These are phyloP conservation scores for Anastrepha ludens DNA, from an alignment of 1,140 invertebrate species.

Conservation along the genomic window DNA sequence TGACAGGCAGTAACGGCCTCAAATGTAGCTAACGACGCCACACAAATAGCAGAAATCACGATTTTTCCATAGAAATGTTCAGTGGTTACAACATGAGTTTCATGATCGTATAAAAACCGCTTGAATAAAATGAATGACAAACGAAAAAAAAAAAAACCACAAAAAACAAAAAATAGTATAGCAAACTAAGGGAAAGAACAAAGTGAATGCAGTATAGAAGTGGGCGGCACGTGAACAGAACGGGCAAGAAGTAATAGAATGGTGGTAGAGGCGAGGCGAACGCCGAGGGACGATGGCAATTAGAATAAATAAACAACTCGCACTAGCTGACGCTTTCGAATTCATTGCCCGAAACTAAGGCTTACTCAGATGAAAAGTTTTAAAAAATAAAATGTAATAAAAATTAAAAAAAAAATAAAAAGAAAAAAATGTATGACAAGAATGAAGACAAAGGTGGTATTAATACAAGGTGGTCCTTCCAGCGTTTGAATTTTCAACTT, in stretches of 20 bases:
- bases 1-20: slow-evolving; percentile 4
- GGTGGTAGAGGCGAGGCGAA: background rate
- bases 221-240: background rate
- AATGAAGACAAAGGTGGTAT: too few relatives aligned
- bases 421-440: too few relatives aligned
- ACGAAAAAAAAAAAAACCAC: background rate
- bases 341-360: background rate
- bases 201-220: background rate
- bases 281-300: background rate
- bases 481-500: too few relatives aligned
- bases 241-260: background rate
- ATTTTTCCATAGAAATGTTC: slow-evolving; percentile 51
- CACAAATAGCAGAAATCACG: slow-evolving; percentile 45
- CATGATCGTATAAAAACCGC: slow-evolving; percentile 45
- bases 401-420: too few relatives aligned
- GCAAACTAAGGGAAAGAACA: slow-evolving; percentile 1
- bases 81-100: slow-evolving; percentile 53
- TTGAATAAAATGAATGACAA: slow-evolving; percentile 24
- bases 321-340: background rate
- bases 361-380: background rate
- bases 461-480: too few relatives aligned
- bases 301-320: slow-evolving; percentile 39
- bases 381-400: background rate
- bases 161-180: background rate
- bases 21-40: slow-evolving; percentile 16